phyloP scores from a whole-genome alignment of 2,113 vertebrate genomes.

The Syngnathoides biaculeatus region DNA sequence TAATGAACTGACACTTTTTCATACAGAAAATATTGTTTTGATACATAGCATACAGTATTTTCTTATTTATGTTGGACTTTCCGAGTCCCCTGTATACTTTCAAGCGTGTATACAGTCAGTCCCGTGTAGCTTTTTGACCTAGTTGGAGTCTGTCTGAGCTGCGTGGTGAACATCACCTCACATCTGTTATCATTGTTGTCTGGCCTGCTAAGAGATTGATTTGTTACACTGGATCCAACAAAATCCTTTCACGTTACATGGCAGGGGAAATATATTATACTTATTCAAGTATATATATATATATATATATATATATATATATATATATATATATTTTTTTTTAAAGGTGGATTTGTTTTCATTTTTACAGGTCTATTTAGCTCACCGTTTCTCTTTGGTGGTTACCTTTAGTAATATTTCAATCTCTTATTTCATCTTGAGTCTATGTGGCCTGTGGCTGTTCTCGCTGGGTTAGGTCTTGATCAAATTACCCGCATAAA shows the following conservation, averaged over 20 bases:
- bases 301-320: too few relatives aligned
- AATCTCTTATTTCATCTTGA: background rate
- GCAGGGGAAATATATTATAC: conserved; percentile 8
- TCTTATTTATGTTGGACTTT: background rate
- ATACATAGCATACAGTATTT: background rate
- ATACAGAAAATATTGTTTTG: background rate
- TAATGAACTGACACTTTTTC: background rate
- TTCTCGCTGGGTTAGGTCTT: conserved; percentile 35
- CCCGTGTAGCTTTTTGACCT: background rate
- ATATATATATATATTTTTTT: background rate
- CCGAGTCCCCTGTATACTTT: background rate
- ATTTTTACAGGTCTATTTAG: background rate
- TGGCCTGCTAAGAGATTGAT: conserved; percentile 21
- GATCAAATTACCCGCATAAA: conserved; percentile 50
- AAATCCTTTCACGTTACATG: conserved; percentile 8
- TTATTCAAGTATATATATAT: background rate
- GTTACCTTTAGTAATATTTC: background rate
- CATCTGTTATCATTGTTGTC: conserved; percentile 15
- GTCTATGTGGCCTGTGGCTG: conserved; percentile 26
- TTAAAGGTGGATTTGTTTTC: background rate
- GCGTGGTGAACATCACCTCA: conserved; percentile 16
- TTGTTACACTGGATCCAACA: conserved; percentile 23
- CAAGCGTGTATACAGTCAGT: background rate
- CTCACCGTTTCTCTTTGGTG: background rate
- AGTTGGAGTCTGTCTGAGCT: background rate